phyloP scores from a whole-genome alignment of 1,140 invertebrate genomes.

The Plodia interpunctella region DNA sequence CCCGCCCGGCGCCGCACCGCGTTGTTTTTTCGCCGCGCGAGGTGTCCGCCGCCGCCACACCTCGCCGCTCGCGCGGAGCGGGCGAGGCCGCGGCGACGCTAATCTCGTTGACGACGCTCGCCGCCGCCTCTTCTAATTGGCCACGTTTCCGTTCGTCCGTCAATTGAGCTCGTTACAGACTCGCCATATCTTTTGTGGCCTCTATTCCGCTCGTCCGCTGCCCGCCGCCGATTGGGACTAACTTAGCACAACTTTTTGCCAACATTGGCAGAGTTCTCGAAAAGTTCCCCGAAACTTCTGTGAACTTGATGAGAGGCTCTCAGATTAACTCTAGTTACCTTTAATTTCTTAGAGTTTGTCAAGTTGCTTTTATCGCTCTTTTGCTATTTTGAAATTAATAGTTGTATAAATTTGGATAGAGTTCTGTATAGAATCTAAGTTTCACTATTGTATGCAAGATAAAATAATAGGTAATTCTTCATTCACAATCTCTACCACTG shows the following conservation, averaged over 20 bases:
- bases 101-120: constrained; percentile 58
- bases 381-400: too few relatives aligned
- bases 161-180: constrained; percentile 70
- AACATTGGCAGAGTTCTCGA: constrained; percentile 17
- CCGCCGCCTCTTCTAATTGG: constrained; percentile 71
- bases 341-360: not conserved
- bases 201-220: constrained; percentile 16
- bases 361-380: too few relatives aligned
- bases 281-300: constrained; percentile 11
- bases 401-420: too few relatives aligned
- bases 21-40: constrained; percentile 61
- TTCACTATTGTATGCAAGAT: too few relatives aligned
- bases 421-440: too few relatives aligned
- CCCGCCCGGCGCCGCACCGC: constrained; percentile 37
- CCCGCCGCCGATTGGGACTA: constrained; percentile 6
- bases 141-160: constrained; percentile 72
- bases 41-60: constrained; percentile 66
- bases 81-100: constrained; percentile 47
- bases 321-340: constrained; percentile 5
- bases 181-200: constrained; percentile 55
- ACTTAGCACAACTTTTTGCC: constrained; percentile 19
- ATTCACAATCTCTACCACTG: too few relatives aligned
- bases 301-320: constrained; percentile 9
- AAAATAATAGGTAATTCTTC: too few relatives aligned
- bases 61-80: constrained; percentile 36